phyloP scores from a whole-genome alignment of 2,888 invertebrate genomes.

The Leptogaster cylindrica region DNA sequence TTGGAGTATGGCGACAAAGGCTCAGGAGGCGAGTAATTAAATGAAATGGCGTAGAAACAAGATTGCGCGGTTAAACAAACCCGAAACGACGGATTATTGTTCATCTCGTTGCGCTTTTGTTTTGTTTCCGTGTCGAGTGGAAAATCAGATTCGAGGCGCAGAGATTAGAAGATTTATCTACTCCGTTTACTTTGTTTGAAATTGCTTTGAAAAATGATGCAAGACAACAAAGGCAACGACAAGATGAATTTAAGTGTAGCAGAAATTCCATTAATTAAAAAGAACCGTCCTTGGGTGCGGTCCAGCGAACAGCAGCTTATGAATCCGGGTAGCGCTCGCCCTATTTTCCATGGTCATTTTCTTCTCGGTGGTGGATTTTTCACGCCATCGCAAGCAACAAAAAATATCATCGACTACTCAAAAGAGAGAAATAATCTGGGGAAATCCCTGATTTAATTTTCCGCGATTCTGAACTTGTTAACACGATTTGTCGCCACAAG shows the following conservation, averaged over 20 bases:
- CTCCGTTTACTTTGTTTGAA: constrained; percentile 5
- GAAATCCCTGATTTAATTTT: constrained; percentile 63
- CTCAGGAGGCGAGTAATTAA: constrained; percentile 47
- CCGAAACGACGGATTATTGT: constrained; percentile 44
- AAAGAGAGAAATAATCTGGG: constrained; percentile 59
- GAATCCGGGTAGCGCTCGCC: too few species aligned
- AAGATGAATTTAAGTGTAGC: constrained; percentile 12
- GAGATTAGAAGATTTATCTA: constrained; percentile 36
- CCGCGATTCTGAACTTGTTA: constrained; percentile 59
- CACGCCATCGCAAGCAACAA: not conserved
- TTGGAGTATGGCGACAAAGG: not conserved
- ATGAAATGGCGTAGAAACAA: constrained; percentile 50
- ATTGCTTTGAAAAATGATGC: constrained; percentile 30
- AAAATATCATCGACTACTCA: constrained; percentile 8
- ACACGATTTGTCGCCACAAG: constrained; percentile 49
- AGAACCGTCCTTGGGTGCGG: too few species aligned
- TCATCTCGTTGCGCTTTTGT: not conserved
- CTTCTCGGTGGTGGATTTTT: not conserved
- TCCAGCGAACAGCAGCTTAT: too few species aligned
- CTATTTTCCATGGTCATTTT: too few species aligned
- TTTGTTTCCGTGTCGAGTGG: not conserved
- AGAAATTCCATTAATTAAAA: constrained; percentile 17
- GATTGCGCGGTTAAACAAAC: constrained; percentile 48
- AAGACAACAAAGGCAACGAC: constrained; percentile 8
- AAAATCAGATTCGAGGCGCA: constrained; percentile 24